A percentile compares a stretch with the other conserved stretches of the same genome.
Conservation (phyloP, 2,113 vertebrate species). For the Hippoglossus stenolepis region DNA sequence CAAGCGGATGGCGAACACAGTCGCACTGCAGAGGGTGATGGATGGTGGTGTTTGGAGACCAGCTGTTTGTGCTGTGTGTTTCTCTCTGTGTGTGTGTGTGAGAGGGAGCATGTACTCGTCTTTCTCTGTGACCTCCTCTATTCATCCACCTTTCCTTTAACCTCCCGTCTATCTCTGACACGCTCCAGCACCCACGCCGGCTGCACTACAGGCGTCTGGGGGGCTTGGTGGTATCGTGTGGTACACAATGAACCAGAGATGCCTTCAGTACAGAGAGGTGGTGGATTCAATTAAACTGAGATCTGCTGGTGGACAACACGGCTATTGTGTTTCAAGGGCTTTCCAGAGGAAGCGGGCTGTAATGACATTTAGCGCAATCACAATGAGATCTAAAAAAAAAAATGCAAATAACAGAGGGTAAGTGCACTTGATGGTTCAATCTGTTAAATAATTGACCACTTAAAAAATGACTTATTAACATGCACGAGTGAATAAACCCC, state of each 20-base stretch:
- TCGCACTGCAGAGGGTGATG: constrained; percentile 67
- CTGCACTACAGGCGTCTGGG: not conserved
- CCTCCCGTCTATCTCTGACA: constrained; percentile 43
- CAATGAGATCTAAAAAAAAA: constrained; percentile 10
- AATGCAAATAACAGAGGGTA: not conserved
- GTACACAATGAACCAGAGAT: constrained; percentile 1
- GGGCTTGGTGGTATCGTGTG: constrained; percentile 11
- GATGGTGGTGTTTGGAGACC: constrained; percentile 64
- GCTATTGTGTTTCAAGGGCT: constrained; percentile 43
- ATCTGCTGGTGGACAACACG: constrained; percentile 8
- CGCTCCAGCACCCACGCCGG: not conserved
- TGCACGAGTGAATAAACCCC: not conserved
- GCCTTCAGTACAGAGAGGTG: constrained; percentile 16
- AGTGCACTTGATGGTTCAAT: not conserved
- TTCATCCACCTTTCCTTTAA: constrained; percentile 51
- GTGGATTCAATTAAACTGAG: constrained; percentile 35
- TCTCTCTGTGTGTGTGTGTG: not conserved
- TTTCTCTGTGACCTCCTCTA: constrained; percentile 42
- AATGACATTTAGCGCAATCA: constrained; percentile 4
- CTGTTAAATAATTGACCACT: not conserved
- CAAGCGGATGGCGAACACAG: constrained; percentile 18
- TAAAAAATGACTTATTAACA: not conserved
- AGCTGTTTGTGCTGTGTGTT: constrained; percentile 51
- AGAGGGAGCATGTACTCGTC: constrained; percentile 16
- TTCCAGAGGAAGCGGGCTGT: constrained; percentile 4